phyloP scores from a whole-genome alignment of 1,140 invertebrate genomes.

The Druon quercuslanigerum region DNA sequence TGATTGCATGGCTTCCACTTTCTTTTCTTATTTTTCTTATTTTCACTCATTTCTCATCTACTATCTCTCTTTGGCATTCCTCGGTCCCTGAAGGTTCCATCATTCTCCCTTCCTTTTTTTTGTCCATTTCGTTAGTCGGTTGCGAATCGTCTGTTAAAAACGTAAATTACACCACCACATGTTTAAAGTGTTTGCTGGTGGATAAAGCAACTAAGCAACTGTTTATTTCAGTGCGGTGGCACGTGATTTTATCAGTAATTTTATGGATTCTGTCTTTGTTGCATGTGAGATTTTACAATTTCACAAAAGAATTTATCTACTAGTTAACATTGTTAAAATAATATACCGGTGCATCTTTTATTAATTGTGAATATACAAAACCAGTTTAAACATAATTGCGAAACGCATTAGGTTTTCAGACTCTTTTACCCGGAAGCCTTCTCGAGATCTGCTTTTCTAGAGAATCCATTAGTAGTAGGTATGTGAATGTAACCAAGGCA shows the following conservation, averaged over 20 bases:
- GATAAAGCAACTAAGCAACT: neutral
- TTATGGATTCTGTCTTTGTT: too few relatives aligned
- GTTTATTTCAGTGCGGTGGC: neutral
- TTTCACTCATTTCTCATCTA: constrained; percentile 38
- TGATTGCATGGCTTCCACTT: constrained; percentile 38
- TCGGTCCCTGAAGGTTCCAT: neutral
- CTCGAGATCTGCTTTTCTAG: neutral
- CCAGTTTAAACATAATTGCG: neutral
- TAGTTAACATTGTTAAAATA: too few relatives aligned
- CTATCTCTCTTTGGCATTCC: constrained; percentile 20
- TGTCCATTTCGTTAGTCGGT: constrained; percentile 43
- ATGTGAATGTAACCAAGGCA: constrained; percentile 27
- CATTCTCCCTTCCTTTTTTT: constrained; percentile 43
- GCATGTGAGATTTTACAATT: too few relatives aligned
- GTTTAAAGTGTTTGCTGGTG: neutral
- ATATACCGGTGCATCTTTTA: neutral
- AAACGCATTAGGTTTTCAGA: neutral
- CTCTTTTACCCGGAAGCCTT: neutral
- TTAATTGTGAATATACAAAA: neutral
- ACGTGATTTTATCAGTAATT: neutral
- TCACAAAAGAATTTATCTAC: too few relatives aligned
- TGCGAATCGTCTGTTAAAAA: constrained; percentile 49
- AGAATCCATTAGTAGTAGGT: neutral
- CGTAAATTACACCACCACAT: constrained; percentile 41
- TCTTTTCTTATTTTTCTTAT: constrained; percentile 43